Evolutionary conservation across 2,113 vertebrate species (phyloP).

Genomic region (Lepisosteus oculatus): DNA sequence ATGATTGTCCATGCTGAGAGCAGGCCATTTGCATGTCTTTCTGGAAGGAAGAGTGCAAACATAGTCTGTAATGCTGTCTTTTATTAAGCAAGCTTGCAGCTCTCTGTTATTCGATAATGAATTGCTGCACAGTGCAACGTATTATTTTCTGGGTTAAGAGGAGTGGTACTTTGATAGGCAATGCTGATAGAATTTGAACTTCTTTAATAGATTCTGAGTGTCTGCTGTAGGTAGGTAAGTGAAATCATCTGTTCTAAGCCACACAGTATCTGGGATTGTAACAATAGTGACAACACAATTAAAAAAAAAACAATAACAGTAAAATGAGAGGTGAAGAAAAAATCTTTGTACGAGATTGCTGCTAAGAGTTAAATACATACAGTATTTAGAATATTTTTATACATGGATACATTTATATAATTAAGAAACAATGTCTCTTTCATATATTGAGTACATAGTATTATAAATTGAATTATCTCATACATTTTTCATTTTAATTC

Average conservation of each 20-base stretch:
- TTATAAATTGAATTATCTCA: no score
- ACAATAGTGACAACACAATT: constrained; percentile 38
- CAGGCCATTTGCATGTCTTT: not conserved
- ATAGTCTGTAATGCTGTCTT: constrained; percentile 5
- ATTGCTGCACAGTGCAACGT: constrained; percentile 37
- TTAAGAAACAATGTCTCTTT: no score
- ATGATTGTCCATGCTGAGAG: not conserved
- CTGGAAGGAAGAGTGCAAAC: constrained; percentile 16
- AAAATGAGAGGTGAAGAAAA: no score
- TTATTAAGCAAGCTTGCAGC: constrained; percentile 13
- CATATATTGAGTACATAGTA: no score
- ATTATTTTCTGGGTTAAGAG: constrained; percentile 42
- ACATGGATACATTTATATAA: no score
- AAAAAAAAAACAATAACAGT: not conserved
- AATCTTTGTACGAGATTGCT: no score
- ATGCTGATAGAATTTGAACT: constrained; percentile 39
- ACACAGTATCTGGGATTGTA: constrained; percentile 16
- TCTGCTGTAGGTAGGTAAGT: constrained; percentile 36
- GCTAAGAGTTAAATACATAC: no score
- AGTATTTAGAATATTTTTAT: no score
- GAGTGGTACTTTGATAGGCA: constrained; percentile 42
- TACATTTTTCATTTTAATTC: no score
- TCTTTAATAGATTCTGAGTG: constrained; percentile 47
- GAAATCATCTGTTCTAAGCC: constrained; percentile 34
- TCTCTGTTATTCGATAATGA: constrained; percentile 26